A percentile compares a stretch with the other conserved stretches of the same genome.
These are phyloP conservation scores for Rhinogobius similis DNA, from an alignment of 2,113 vertebrate genomes.

Conservation along the genomic window DNA sequence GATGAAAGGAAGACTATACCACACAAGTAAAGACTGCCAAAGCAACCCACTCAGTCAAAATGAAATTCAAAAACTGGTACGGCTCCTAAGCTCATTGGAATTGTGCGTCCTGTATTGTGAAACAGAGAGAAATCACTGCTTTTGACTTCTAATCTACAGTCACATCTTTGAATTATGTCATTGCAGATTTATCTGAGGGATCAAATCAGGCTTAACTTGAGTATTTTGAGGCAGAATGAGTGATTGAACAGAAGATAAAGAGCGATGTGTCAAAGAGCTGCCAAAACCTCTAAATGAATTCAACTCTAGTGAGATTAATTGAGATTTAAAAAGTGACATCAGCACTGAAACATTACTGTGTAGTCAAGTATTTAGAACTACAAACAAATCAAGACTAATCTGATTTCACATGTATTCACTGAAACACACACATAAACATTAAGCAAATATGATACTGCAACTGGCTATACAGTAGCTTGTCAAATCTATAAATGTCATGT, in stretches of 20 bases:
- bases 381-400: not conserved
- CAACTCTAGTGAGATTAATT: not conserved
- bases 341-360: not conserved
- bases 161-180: not conserved
- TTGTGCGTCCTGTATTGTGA: constrained; percentile 15
- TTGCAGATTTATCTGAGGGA: not conserved
- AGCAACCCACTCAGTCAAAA: constrained; percentile 35
- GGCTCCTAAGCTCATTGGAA: constrained; percentile 34
- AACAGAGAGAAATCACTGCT: not conserved
- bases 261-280: not conserved
- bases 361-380: not conserved
- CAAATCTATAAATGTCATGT: too few species aligned
- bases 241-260: not conserved
- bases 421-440: not conserved
- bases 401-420: not conserved
- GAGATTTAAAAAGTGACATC: not conserved
- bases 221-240: not conserved
- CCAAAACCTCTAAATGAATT: not conserved
- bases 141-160: constrained; percentile 8
- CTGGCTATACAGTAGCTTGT: too few species aligned
- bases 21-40: constrained; percentile 39
- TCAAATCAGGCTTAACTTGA: constrained; percentile 6
- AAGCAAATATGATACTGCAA: not conserved
- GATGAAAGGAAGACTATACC: constrained; percentile 56
- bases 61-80: constrained; percentile 36